Conservation (phyloP, 1,140 invertebrate genomes). For the Zaprionus camerounensis region DNA sequence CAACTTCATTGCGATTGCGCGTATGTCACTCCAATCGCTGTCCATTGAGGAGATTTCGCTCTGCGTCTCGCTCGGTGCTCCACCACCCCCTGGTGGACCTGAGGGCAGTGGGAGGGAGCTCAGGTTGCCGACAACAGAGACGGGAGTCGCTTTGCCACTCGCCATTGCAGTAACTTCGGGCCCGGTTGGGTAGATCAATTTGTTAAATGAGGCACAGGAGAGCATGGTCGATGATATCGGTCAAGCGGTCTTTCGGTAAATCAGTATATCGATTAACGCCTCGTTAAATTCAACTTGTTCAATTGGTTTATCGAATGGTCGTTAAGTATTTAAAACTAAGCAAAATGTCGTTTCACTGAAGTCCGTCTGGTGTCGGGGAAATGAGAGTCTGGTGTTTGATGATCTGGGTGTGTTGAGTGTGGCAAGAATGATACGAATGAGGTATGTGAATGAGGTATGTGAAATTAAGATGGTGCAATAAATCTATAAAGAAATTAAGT, state of each 20-base stretch:
- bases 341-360: constrained; percentile 41
- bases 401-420: constrained; percentile 17
- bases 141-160: constrained; percentile 39
- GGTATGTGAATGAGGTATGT: constrained; percentile 3
- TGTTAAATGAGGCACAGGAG: constrained; percentile 78
- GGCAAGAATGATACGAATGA: constrained; percentile 16
- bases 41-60: constrained; percentile 83
- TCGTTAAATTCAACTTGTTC: constrained; percentile 33
- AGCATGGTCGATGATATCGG: constrained; percentile 58
- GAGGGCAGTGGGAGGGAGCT: constrained; percentile 41
- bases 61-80: constrained; percentile 79
- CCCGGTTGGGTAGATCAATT: constrained; percentile 69
- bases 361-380: constrained; percentile 44
- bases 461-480: neutral
- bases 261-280: constrained; percentile 13
- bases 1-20: constrained; percentile 85
- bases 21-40: constrained; percentile 85
- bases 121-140: constrained; percentile 23
- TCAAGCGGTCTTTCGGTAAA: constrained; percentile 29
- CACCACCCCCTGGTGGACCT: constrained; percentile 32
- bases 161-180: constrained; percentile 50
- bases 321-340: constrained; percentile 64
- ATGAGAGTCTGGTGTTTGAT: constrained; percentile 16
- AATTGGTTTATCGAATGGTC: constrained; percentile 45
- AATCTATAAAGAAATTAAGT: neutral